Evolutionary conservation across 2,113 vertebrate species (phyloP).

Genomic region (Scomber scombrus): DNA sequence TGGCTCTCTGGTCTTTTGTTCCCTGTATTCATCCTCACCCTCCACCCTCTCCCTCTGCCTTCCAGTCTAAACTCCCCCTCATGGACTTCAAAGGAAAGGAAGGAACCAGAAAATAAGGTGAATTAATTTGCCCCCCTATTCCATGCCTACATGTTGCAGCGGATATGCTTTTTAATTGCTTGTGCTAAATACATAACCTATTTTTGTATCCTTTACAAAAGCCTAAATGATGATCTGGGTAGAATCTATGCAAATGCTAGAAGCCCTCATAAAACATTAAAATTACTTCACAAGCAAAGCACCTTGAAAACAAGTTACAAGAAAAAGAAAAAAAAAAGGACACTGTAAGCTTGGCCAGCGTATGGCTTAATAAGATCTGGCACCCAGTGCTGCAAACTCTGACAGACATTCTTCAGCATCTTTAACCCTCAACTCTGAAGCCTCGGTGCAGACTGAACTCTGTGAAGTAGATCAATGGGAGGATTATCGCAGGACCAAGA

Average conservation of each 20-base stretch:
- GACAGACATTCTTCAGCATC: conserved; percentile 78
- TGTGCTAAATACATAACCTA: conserved; percentile 70
- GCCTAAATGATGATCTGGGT: conserved; percentile 69
- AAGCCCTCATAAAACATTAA: conserved; percentile 68
- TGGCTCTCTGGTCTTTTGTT: conserved; percentile 78
- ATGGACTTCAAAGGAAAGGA: conserved; percentile 78
- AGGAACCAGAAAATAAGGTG: conserved; percentile 76
- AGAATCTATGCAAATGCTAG: conserved; percentile 62
- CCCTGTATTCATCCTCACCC: conserved; percentile 63
- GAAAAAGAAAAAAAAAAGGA: conserved; percentile 25
- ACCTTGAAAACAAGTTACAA: conserved; percentile 65
- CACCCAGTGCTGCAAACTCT: conserved; percentile 63
- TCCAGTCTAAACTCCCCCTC: conserved; percentile 65
- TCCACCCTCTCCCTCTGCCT: conserved; percentile 68
- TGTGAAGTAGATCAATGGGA: conserved; percentile 82
- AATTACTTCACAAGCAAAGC: conserved; percentile 51
- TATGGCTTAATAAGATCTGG: conserved; percentile 68
- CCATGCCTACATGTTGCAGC: conserved; percentile 54
- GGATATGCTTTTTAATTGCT: conserved; percentile 77
- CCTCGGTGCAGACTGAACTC: conserved; percentile 68
- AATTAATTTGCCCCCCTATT: conserved; percentile 66
- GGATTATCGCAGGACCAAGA: conserved; percentile 81
- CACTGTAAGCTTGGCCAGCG: conserved; percentile 35
- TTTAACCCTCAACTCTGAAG: conserved; percentile 78
- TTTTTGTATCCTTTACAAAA: conserved; percentile 68